Base-by-base conservation (phyloP, 2,888 invertebrate species). In the Eupithecia dodoneata region DNA sequence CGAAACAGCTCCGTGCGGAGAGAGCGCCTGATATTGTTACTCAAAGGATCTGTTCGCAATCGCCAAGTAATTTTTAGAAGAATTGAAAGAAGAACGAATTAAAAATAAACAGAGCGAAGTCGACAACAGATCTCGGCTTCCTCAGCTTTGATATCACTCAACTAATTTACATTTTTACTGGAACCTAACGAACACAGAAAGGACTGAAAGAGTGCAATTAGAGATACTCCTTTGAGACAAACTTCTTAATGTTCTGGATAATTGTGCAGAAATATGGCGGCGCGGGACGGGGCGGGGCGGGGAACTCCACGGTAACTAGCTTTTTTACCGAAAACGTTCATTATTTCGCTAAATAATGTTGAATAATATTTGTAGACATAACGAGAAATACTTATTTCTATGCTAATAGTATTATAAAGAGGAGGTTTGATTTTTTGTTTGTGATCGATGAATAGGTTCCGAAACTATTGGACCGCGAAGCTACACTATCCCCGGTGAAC, bases 201-300 rank as follows among this genome's bases (percentile, higher is more conserved):
- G 49, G 59, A 73, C 77, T 77, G 44, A 73, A 71, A 75, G 73
- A 75, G 71, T 63, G 74, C 78, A 78, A 78, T 78, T 78, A 75
- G 63, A 71, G 66, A 63, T 70, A 70, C 49, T 76, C 75, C 72
- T 78, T 74, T 78, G 76, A 78, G 76, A 78, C 78, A 67, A 74
- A 78, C 63, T 78, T 78, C 78, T 76, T 78, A 76, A 78, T 69
- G 78, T 44, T 74, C 76, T 72, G 63, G 71, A 78, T 78, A 78
- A 78, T 78, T 78, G 75, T 76, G 41, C 69, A 76, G 71, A 76
- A 76, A 74, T 74, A 74, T 78, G 73, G 75, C n/a, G 71, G 2
- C 30, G 41, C 65, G n/a, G n/a, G n/a, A n/a, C n/a, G n/a, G n/a
- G n/a, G n/a, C n/a, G n/a, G n/a, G n/a, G n/a, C n/a, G n/a, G n/a